These are phyloP conservation scores for Corythornis leucogaster DNA, from an alignment of 2,797 vertebrate genomes.

Conservation along the genomic window DNA sequence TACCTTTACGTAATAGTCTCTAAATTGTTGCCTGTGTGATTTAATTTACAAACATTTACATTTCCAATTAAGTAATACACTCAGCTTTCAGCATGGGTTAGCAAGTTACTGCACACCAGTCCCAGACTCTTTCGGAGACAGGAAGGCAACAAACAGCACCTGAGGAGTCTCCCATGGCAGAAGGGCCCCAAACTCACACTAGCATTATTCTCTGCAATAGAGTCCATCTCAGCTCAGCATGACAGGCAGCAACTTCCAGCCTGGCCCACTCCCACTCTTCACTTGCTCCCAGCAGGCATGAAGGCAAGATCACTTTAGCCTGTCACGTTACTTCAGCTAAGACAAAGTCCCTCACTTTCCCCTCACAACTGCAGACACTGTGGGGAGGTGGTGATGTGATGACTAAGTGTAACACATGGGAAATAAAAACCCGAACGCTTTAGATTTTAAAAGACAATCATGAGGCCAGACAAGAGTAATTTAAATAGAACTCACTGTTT, in stretches of 20 bases:
- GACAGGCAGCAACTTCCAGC: not conserved
- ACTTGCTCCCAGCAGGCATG: not conserved
- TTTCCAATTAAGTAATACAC: not conserved
- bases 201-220: not conserved
- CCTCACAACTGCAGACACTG: no score
- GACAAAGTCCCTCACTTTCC: not conserved
- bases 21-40: not conserved
- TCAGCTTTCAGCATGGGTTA: not conserved
- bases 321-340: not conserved
- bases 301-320: not conserved
- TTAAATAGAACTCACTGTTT: conserved; percentile 43
- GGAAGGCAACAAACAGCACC: not conserved
- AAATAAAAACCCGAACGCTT: conserved; percentile 1
- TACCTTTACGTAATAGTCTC: not conserved
- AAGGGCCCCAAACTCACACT: accelerated
- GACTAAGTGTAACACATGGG: not conserved
- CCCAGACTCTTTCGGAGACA: not conserved
- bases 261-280: not conserved
- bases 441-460: conserved; percentile 12
- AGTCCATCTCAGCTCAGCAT: not conserved
- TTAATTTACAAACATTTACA: not conserved
- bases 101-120: not conserved
- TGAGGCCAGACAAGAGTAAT: conserved; percentile 29
- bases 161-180: not conserved
- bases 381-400: not conserved